A percentile compares a stretch with the other conserved stretches of the same genome.
Conservation (phyloP, 2,113 vertebrate genomes). For the Myotis brandtii region DNA sequence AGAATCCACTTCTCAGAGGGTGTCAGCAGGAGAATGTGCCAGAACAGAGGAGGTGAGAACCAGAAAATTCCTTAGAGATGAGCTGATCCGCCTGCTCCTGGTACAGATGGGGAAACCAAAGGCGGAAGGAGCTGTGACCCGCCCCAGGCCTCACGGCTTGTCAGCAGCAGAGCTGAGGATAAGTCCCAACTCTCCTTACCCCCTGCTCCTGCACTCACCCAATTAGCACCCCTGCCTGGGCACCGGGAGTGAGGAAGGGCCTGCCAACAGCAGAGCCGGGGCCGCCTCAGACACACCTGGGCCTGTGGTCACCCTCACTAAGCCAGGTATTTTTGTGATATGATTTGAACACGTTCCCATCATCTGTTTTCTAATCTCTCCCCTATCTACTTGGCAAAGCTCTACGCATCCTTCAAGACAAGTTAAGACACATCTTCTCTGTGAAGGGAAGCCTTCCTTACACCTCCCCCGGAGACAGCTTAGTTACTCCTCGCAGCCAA, state of each 20-base stretch:
- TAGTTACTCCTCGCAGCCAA: neutral
- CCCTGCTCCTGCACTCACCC: too few species aligned
- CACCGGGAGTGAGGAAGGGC: rapidly evolving
- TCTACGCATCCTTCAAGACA: neutral
- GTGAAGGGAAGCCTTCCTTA: neutral
- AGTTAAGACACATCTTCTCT: neutral
- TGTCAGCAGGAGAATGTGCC: neutral
- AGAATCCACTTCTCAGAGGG: neutral
- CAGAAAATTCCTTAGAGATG: neutral
- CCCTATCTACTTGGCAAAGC: neutral
- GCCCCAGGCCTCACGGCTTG: rapidly evolving
- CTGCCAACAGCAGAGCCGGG: neutral
- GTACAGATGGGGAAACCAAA: neutral
- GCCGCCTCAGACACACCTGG: neutral
- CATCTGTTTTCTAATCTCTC: neutral
- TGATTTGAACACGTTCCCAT: too few species aligned
- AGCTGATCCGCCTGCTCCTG: neutral
- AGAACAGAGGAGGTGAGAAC: neutral
- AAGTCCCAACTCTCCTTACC: neutral
- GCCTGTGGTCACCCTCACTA: neutral
- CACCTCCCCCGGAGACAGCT: neutral
- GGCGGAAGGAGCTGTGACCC: neutral
- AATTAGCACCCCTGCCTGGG: neutral
- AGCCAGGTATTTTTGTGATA: neutral
- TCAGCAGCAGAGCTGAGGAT: neutral